A percentile compares a stretch with the other conserved stretches of the same genome.
Conservation (phyloP, 2,113 vertebrate genomes). For the Grammomys surdaster region DNA sequence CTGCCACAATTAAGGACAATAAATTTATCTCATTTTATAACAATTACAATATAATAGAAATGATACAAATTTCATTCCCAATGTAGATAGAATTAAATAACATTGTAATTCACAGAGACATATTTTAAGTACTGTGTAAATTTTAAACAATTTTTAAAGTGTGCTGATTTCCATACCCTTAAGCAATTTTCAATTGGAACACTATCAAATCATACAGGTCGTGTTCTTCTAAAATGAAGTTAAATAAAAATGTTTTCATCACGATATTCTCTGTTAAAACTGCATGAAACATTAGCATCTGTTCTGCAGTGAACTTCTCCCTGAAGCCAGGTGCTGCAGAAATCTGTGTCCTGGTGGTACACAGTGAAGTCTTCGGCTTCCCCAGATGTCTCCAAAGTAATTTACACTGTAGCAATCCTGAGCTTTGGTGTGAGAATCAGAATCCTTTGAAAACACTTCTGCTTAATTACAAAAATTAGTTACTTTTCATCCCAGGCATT, state of each 20-base stretch:
- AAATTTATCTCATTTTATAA: not conserved
- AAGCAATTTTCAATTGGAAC: slow-evolving; percentile 61
- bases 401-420: slow-evolving; percentile 66
- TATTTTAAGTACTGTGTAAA: slow-evolving; percentile 63
- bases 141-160: slow-evolving; percentile 58
- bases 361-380: slow-evolving; percentile 58
- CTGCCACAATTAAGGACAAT: not conserved
- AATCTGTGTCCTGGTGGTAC: not conserved
- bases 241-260: slow-evolving; percentile 79
- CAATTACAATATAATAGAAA: slow-evolving; percentile 2
- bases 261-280: slow-evolving; percentile 66
- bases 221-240: slow-evolving; percentile 43
- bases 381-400: slow-evolving; percentile 58
- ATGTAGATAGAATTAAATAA: slow-evolving; percentile 53
- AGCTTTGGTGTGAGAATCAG: slow-evolving; percentile 51
- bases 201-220: slow-evolving; percentile 48
- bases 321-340: slow-evolving; percentile 63
- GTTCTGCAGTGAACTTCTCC: slow-evolving; percentile 67
- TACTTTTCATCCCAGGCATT: slow-evolving; percentile 50
- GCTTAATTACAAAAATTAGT: slow-evolving; percentile 70
- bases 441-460: slow-evolving; percentile 50
- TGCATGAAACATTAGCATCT: slow-evolving; percentile 69
- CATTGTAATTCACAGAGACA: slow-evolving; percentile 51
- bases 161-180: not conserved
- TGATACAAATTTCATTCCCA: slow-evolving; percentile 23